Percentiles rank a stretch among this genome's conserved stretches.
Conservation (phyloP, 1,140 invertebrate species). For the Drosophila yakuba region DNA sequence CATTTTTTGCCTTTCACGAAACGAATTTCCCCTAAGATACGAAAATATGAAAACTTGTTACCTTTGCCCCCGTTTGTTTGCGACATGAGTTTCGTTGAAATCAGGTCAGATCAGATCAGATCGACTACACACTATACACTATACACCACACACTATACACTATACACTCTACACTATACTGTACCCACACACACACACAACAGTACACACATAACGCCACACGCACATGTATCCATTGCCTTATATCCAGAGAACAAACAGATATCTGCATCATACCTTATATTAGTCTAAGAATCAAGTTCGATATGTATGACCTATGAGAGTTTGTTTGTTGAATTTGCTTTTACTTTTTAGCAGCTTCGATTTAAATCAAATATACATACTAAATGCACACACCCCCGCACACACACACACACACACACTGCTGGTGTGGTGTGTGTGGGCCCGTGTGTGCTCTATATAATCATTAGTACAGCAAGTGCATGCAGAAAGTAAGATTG, state of each 20-base stretch:
- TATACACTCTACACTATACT: neutral
- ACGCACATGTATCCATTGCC: conserved; percentile 65
- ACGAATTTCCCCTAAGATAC: conserved; percentile 48
- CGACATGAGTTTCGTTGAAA: neutral
- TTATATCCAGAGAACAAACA: conserved; percentile 65
- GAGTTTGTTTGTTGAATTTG: conserved; percentile 81
- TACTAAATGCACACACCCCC: conserved; percentile 39
- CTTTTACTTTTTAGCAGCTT: conserved; percentile 81
- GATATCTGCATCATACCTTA: conserved; percentile 60
- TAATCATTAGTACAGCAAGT: conserved; percentile 62
- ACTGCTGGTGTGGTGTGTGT: conserved; percentile 6
- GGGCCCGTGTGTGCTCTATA: conserved; percentile 55
- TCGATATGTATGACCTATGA: conserved; percentile 30
- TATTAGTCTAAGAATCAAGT: conserved; percentile 41
- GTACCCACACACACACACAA: neutral
- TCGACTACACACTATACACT: conserved; percentile 6
- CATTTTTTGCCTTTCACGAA: conserved; percentile 52
- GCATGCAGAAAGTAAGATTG: conserved; percentile 38
- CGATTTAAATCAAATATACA: conserved; percentile 81
- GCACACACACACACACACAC: conserved; percentile 13
- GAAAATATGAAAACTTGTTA: conserved; percentile 42
- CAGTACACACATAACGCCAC: neutral
- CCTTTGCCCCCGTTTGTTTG: conserved; percentile 24
- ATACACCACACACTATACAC: conserved; percentile 2
- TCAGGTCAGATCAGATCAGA: conserved; percentile 4